Base-by-base conservation (phyloP, 2,113 vertebrate species). In the Aspiorhynchus laticeps region DNA sequence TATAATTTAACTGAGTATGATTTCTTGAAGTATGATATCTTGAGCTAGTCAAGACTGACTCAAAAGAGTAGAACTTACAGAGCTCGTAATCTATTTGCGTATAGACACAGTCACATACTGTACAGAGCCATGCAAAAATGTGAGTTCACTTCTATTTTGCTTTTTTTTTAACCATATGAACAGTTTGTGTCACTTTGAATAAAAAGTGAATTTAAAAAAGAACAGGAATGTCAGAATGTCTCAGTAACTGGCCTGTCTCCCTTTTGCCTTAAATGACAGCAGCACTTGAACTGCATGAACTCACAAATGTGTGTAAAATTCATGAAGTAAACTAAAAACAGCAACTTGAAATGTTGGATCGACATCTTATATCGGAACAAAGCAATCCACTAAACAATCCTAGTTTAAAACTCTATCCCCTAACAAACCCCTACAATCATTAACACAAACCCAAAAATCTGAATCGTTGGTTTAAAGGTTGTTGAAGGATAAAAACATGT, bases 11-110 rank as follows among this genome's bases (percentile, higher is more conserved):
- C 61, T 11, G 33, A 36, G 19, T 36, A 75, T 8, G 41, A 15
- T 80, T 59, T 80, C 33, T 38, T 80, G 31, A 80, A 36, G 19
- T 36, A 75, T 17, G 41, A n/a, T 61, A 80, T 80, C 51, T 38
- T 38, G 19, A 80, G 59, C 33, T 41, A 80, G 31, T 46, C 38
- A 43, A 75, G 24, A 43, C 4, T 75, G 24, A 75, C 73, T 17
- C 71, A 75, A 59, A 56, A 38, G 53, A 38, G 51, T 14, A 59
- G 10, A 33, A 59, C 31, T 59, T 33, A 12, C 31, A 36, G 31
- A 38, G 31, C 11, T 61, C 33, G 0, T 38, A 38, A 80, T 61
- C 11, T 31, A 6, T 36, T 80, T 80, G 53, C 1, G 2, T 24
- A 59, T 38, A 79, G 51, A 75, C 10, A 75, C 21, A 43, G 2